Base-by-base conservation (phyloP, 1,140 invertebrate species). In the Papilio polytes region DNA sequence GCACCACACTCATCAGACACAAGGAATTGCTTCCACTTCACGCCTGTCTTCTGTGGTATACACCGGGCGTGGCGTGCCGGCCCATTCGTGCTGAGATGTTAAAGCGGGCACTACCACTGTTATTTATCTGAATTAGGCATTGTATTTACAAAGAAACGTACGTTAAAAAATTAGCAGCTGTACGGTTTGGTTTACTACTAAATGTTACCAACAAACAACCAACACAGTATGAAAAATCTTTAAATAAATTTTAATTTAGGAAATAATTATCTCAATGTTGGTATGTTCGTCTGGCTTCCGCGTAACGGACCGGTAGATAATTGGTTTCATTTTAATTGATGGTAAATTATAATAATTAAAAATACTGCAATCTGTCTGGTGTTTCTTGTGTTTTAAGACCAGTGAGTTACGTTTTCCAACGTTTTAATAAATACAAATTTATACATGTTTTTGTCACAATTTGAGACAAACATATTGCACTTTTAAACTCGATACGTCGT, bases 311-410 rank as follows among this genome's bases (percentile, higher is more conserved):
- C 12, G 59, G 18, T 6, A 56, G n/a, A 56, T 56, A 56, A 63
- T 26, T 63, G 59, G 20, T 31, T 26, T 13, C 9, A 26, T 63
- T 63, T 63, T 63, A 63, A 63, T 63, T 63, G 13, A 26, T 20
- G 59, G 22, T 13, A 63, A 63, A 63, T 56, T 56, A 63, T 63
- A 63, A 63, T 13, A 63, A 63, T 63, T 63, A 26, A 63, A 63
- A 63, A 26, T 26, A 63, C 59, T 26, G 22, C 59, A 63, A 63
- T 26, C 10, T 63, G 12, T 63, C 4, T 12, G 22, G 36, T 31
- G 59, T 9, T 63, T 26, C 31, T 26, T 2, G 10, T 63, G 59
- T 63, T 26, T 63, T n/a, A 2, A 63, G 59, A 26, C 12, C 59
- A 63, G 1, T 63, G 22, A 12, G 22, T 63, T 31, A 13, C 22